Base-by-base conservation (phyloP, 2,888 invertebrate genomes). In the Chaetogeoica ovagalla region DNA sequence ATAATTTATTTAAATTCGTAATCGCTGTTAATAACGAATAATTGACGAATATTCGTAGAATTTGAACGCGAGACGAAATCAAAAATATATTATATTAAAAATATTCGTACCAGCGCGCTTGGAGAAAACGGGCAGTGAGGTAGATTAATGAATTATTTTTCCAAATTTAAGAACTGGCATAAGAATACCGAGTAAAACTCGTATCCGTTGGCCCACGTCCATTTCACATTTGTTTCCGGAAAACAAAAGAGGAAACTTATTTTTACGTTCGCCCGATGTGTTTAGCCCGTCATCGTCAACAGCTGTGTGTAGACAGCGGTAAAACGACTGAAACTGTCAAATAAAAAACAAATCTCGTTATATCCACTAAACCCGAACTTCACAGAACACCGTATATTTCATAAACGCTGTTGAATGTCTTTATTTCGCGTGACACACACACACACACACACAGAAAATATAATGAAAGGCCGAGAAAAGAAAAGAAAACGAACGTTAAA, bases 311-410 rank as follows among this genome's bases (percentile, higher is more conserved):
- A 71, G 63, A 63, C 63, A n/a, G 63, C 39, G 39, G 57, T 39
- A 57, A 70, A 39, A n/a, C 65, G 21, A 65, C 65, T 23, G 74
- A 65, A 17, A 65, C 63, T 65, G 65, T 65, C 65, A 65, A 39
- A 74, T 74, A 74, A 74, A 74, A 74, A 74, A 74, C 65, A 55
- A 65, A 74, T 74, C 74, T 65, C 74, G 74, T 74, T 74, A 55
- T 55, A 65, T 65, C 74, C 63, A 55, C 74, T 55, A 74, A 55
- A 23, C 21, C 74, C 65, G 63, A 55, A 65, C 37, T 65, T 65
- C 55, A 21, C 21, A 21, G 21, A 15, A 55, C 57, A 55, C 39
- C 30, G 30, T 30, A 4, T 55, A 63, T 73, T 73, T 73, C n/a
- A 63, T 37, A 43, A 73, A 17, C 30, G 52, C n/a, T 30, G 30